Conservation (phyloP, 2,797 vertebrate species). For the Anguilla obscura region DNA sequence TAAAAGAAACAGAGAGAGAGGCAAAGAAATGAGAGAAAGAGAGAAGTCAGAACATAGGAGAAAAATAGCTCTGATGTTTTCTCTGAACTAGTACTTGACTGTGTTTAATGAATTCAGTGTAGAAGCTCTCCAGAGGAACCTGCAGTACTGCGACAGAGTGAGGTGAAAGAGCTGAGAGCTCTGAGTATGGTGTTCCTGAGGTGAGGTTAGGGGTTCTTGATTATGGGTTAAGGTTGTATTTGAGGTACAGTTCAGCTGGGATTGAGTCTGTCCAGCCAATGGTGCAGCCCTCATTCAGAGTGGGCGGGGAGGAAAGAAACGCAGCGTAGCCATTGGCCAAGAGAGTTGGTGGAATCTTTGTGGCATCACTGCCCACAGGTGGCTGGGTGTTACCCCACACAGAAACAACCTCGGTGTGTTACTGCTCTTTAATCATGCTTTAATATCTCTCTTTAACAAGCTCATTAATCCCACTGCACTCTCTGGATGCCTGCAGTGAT, state of each 20-base stretch:
- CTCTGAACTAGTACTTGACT: neutral
- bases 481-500: conserved; percentile 7
- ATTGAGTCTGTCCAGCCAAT: neutral
- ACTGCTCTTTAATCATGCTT: conserved; percentile 34
- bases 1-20: neutral
- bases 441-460: conserved; percentile 28
- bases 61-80: neutral
- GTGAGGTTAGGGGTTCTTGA: neutral
- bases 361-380: conserved; percentile 35
- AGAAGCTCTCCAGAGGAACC: neutral
- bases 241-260: conserved; percentile 10
- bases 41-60: neutral
- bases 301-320: neutral
- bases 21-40: neutral
- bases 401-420: conserved; percentile 25
- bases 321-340: conserved; percentile 27
- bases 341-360: conserved; percentile 23
- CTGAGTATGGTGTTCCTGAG: neutral
- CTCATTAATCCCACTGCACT: conserved; percentile 25
- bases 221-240: neutral
- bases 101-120: neutral
- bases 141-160: neutral
- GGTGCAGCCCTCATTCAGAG: neutral
- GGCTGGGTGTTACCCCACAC: conserved; percentile 1
- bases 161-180: neutral